These are phyloP conservation scores for Sycophila texana DNA, from an alignment of 2,888 invertebrate genomes.

Conservation along the genomic window DNA sequence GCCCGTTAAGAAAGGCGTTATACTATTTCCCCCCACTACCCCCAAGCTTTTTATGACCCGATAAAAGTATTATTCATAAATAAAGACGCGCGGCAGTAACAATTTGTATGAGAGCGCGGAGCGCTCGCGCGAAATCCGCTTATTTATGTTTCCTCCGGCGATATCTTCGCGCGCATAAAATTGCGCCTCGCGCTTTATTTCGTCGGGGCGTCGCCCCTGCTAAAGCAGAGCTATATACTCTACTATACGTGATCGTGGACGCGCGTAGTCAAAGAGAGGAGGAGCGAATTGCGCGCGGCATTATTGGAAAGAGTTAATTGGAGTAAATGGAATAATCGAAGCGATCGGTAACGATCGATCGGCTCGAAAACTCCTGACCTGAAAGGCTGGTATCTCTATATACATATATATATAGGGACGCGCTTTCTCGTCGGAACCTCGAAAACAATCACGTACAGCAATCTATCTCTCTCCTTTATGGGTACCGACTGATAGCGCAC, in stretches of 20 bases:
- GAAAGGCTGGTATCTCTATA: constrained; percentile 18
- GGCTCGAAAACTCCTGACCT: neutral
- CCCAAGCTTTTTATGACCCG: neutral
- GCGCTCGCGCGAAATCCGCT: constrained; percentile 6
- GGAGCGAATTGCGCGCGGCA: constrained; percentile 3
- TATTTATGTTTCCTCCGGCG: neutral
- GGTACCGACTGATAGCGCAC: neutral
- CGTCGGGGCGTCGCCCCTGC: neutral
- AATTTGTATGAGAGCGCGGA: neutral
- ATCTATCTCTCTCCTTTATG: constrained; percentile 8
- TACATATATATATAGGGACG: neutral
- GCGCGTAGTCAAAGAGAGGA: neutral
- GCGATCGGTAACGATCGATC: constrained; percentile 18
- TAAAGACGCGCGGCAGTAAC: neutral
- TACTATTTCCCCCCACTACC: too few species aligned
- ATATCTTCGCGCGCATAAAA: constrained; percentile 6
- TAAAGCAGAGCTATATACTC: too few species aligned
- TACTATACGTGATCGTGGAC: too few species aligned
- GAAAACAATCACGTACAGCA: constrained; percentile 41
- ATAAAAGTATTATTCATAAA: neutral
- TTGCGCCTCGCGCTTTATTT: neutral
- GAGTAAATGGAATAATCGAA: constrained; percentile 42
- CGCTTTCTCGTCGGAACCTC: constrained; percentile 4
- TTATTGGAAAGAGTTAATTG: constrained; percentile 32
- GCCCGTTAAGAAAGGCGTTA: neutral